These are phyloP conservation scores for Asteroscopus sphinx DNA, from an alignment of 2,888 invertebrate species.

Conservation along the genomic window DNA sequence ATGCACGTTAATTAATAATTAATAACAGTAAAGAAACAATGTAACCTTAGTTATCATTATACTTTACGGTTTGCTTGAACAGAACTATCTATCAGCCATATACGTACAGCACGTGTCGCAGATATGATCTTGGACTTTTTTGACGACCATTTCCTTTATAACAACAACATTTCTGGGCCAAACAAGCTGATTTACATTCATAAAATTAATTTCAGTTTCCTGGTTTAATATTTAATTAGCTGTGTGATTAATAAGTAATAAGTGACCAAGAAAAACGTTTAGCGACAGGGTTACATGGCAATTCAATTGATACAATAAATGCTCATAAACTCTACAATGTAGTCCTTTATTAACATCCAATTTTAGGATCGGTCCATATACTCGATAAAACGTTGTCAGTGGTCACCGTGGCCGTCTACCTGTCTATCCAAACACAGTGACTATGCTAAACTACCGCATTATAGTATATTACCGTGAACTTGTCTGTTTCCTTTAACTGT, in stretches of 20 bases:
- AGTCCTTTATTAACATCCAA: slow-evolving; percentile 50
- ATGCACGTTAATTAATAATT: slow-evolving; percentile 19
- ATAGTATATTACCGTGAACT: slow-evolving; percentile 40
- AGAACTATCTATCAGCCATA: slow-evolving; percentile 21
- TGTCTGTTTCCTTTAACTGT: slow-evolving; percentile 35
- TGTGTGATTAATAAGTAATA: too few relatives aligned
- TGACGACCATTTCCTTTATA: slow-evolving; percentile 17
- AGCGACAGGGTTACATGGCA: slow-evolving; percentile 17
- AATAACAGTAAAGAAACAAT: slow-evolving; percentile 20
- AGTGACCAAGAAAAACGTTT: slow-evolving; percentile 7
- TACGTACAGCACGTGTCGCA: slow-evolving; percentile 27
- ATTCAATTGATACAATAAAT: slow-evolving; percentile 36
- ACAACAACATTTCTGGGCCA: background rate
- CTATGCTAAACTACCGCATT: slow-evolving; percentile 56
- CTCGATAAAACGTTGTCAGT: slow-evolving; percentile 41
- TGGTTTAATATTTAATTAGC: too few relatives aligned
- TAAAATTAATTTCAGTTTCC: background rate
- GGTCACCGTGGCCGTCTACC: slow-evolving; percentile 51
- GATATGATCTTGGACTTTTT: slow-evolving; percentile 21
- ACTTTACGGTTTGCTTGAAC: slow-evolving; percentile 1
- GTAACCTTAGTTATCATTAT: slow-evolving; percentile 19
- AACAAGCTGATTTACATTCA: background rate
- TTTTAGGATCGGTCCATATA: slow-evolving; percentile 53
- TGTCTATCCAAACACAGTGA: slow-evolving; percentile 61
- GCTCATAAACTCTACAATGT: slow-evolving; percentile 29